These are phyloP conservation scores for Patella ulyssiponensis DNA, from an alignment of 2,888 invertebrate genomes.

Conservation along the genomic window DNA sequence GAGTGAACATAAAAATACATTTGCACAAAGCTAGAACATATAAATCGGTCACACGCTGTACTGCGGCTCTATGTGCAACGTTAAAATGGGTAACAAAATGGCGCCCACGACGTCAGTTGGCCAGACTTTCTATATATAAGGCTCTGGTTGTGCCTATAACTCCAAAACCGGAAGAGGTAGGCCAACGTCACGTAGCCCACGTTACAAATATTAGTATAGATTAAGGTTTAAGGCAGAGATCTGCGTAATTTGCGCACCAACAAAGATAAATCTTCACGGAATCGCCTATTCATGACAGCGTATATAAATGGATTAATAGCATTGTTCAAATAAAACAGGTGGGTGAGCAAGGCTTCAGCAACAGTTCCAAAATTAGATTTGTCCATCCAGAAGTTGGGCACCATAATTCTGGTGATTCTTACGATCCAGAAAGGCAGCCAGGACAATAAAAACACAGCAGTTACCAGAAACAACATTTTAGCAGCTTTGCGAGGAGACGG, in stretches of 20 bases:
- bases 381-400: constrained; percentile 17
- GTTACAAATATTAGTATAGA: too few species aligned
- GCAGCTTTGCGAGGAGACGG: constrained; percentile 40
- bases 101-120: too few species aligned
- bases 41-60: too few species aligned
- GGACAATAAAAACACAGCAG: constrained; percentile 42
- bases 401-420: constrained; percentile 21
- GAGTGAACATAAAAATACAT: too few species aligned
- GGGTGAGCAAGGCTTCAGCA: constrained; percentile 32
- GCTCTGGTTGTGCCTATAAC: too few species aligned
- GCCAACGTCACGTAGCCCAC: too few species aligned
- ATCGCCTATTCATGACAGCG: constrained; percentile 39
- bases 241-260: constrained; percentile 20
- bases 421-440: constrained; percentile 47
- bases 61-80: too few species aligned
- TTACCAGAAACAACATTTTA: constrained; percentile 46
- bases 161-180: too few species aligned
- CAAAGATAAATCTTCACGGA: constrained; percentile 36
- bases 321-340: constrained; percentile 46
- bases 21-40: too few species aligned
- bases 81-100: too few species aligned
- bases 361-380: constrained; percentile 13
- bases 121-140: too few species aligned
- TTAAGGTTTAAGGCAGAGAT: too few species aligned
- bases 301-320: constrained; percentile 47